A percentile compares a stretch with the other conserved stretches of the same genome.
These are phyloP conservation scores for Macrophya annulata DNA, from an alignment of 2,888 invertebrate species.

Conservation along the genomic window DNA sequence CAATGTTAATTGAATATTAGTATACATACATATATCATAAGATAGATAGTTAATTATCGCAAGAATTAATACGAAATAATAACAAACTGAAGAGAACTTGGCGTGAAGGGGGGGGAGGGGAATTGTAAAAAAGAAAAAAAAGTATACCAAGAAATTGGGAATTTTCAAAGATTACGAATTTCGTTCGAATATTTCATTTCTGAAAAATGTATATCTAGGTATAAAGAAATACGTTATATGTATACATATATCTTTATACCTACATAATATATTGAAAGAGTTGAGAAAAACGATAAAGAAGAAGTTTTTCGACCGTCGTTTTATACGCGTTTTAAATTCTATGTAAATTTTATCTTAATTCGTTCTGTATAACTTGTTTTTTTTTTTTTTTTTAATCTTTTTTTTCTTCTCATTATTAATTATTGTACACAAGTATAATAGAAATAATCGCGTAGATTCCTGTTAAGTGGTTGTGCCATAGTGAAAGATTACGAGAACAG, in stretches of 20 bases:
- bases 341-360: too few relatives aligned
- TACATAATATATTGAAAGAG: background rate
- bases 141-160: too few relatives aligned
- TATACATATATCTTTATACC: background rate
- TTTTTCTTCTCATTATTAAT: background rate
- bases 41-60: background rate
- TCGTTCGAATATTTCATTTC: background rate
- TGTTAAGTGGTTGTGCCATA: background rate
- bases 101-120: background rate
- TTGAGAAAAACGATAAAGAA: background rate
- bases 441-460: background rate
- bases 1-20: background rate
- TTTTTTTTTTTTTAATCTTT: background rate
- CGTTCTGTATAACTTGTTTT: too few relatives aligned
- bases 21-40: background rate
- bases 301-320: background rate
- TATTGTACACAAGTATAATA: background rate
- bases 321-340: background rate
- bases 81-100: background rate
- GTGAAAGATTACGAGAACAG: constrained; percentile 13
- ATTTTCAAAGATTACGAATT: too few relatives aligned
- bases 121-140: background rate
- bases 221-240: background rate
- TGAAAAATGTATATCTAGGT: background rate
- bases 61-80: background rate